Base-by-base conservation (phyloP, 2,797 vertebrate species). In the Setipinna tenuifilis region DNA sequence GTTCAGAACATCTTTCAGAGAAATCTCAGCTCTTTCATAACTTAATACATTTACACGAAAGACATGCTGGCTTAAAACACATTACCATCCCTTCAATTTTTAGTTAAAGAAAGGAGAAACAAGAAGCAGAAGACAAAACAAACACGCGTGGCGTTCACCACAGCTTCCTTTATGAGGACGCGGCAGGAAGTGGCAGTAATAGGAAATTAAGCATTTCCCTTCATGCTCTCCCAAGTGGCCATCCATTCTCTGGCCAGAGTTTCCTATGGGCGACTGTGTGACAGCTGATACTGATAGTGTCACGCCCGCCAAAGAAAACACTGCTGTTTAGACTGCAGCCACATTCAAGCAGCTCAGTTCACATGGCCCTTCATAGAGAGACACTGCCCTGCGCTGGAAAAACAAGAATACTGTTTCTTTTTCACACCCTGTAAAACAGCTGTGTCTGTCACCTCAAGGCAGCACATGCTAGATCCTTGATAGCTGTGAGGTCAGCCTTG, bases 131-230 rank as follows among this genome's bases (percentile, higher is more conserved):
- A 87, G 23, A 81, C 68, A 86, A 92, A 92, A 90, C 90, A 92
- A 93, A 90, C 50, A 84, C 75, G 88, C 87, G 61, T 82, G 80
- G 87, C 85, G 9, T 87, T 84, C 85, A 91, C 82, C 91, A 83
- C 88, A 84, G 85, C 90, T 91, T 88, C 91, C 84, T 59, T 86
- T 92, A 90, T 86, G 86, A 87, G 92, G 91, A 91, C 94, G 93
- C 92, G 88, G 91, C 93, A 93, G 92, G 86, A 92, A 88, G 90
- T 92, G 89, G 85, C 91, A 92, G 92, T 91, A 94, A 94, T 94
- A 93, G 94, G 92, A 95, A 94, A 93, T 93, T 59, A 94, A 95
- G 92, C 89, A 91, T 90, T 95, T 96, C 95, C 95, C 93, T 89
- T 90, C 84, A 90, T 88, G 84, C 83, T 21, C 83, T 92, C 92